Percentiles rank a stretch among this genome's conserved stretches.
These are phyloP conservation scores for Anolis sagrei DNA, from an alignment of 2,113 vertebrate species.

Conservation along the genomic window DNA sequence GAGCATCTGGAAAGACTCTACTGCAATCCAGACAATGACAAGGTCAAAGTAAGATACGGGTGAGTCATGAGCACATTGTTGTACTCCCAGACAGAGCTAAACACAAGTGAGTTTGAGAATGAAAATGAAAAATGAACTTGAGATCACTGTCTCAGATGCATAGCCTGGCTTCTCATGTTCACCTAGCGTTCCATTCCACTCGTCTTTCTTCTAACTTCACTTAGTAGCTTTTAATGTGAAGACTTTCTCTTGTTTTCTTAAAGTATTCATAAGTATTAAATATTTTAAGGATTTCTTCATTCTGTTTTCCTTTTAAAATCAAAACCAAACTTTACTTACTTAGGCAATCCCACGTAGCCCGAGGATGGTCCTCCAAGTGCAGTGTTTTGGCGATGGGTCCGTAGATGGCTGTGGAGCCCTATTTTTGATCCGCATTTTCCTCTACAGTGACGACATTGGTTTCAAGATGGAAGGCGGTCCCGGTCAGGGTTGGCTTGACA, in stretches of 20 bases:
- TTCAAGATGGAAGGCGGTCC: too few species aligned
- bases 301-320: background rate
- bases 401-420: too few species aligned
- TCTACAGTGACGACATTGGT: too few species aligned
- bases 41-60: constrained; percentile 92
- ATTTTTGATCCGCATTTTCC: too few species aligned
- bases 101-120: rapidly evolving
- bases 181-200: background rate
- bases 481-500: too few species aligned
- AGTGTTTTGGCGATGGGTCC: too few species aligned
- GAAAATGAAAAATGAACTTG: background rate
- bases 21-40: constrained; percentile 98
- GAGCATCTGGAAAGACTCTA: constrained; percentile 98
- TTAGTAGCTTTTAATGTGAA: background rate
- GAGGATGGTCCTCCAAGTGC: too few species aligned
- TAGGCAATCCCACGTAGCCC: too few species aligned
- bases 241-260: background rate
- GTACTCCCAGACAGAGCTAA: background rate
- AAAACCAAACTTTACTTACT: too few species aligned
- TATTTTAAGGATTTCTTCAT: background rate
- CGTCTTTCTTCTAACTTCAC: background rate
- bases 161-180: background rate
- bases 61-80: constrained; percentile 67
- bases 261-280: background rate
- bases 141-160: background rate